phyloP scores from a whole-genome alignment of 2,797 vertebrate species.

The Ateles fusciceps region DNA sequence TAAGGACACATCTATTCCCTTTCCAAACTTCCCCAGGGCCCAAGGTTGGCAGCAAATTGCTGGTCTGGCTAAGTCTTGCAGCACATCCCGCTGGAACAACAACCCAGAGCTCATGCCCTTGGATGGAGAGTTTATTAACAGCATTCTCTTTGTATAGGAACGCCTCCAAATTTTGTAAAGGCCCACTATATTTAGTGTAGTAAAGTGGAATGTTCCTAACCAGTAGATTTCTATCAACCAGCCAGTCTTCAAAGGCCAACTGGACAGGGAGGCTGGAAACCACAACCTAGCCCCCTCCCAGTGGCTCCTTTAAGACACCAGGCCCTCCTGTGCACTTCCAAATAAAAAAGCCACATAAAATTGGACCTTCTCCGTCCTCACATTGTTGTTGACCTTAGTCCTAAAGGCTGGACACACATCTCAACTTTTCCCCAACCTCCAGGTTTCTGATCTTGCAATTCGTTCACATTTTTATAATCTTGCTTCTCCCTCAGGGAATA shows the following conservation, averaged over 20 bases:
- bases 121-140: conserved; percentile 46
- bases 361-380: neutral
- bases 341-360: neutral
- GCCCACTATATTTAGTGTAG: conserved; percentile 34
- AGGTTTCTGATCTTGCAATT: conserved; percentile 16
- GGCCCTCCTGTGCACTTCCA: neutral
- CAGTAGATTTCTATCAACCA: conserved; percentile 32
- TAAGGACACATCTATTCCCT: conserved; percentile 39
- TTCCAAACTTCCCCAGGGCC: neutral
- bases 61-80: conserved; percentile 49
- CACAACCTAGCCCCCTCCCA: neutral
- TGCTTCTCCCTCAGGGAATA: neutral
- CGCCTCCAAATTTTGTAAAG: conserved; percentile 48
- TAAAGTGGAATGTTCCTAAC: conserved; percentile 3
- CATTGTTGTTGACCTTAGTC: conserved; percentile 36
- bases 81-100: conserved; percentile 34
- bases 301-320: conserved; percentile 9
- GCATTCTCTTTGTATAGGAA: conserved; percentile 55
- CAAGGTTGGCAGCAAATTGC: conserved; percentile 13
- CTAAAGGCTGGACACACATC: neutral
- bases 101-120: conserved; percentile 27
- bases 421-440: neutral
- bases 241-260: conserved; percentile 24
- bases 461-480: neutral
- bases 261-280: neutral